Evolutionary conservation across 1,140 invertebrate species (phyloP), one percentile per base, ranked within the genome.

Genomic region (Orchesella cincta): DNA sequence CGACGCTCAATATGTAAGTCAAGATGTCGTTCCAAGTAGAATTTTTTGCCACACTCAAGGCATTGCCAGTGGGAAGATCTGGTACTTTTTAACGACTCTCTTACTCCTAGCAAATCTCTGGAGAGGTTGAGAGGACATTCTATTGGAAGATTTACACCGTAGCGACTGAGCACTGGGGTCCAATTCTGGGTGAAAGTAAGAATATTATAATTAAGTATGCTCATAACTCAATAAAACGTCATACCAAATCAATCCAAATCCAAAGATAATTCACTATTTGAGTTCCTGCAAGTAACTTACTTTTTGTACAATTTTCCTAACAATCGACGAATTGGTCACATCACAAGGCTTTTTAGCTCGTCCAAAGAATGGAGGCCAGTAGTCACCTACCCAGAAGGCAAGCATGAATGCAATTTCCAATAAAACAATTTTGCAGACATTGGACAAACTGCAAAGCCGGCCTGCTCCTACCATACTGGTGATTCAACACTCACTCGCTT

Each of bases 1-100:
- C 93, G 90, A 85, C 92, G 92, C 87, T 95, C 93, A 88, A 97
- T 95, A 85, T 98, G 95, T 76, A 90, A 88, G 85, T 96, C 95
- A 78, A 98, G 87, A 85, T 92, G 92, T 85, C 92, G 90, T 84
- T 97, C 94, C 83, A 93, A 92, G 85, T 93, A 92, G 85, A 98
- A 97, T 36, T 92, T 93, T 87, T 97, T 95, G 74, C 95, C 95
- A 87, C 96, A 97, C 76, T 94, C 90, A 46, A 92, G 90, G 85
- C 96, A 98, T 0, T 92, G 93, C 94, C 94, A 97, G 84, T 94
- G 93, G 14, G 92, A 93, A 1, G 92, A 90, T 74, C 93, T 88
- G 86, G 93, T 91, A 83, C 93, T 91, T 86, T 95, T 93, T 80
- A 93, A 89, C 34, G 89, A 87, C 85, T 96, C 93, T 83, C 96